Evolutionary conservation across 1,140 invertebrate genomes (phyloP), one percentile per base, ranked within the genome.

Genomic region (Drosophila teissieri): DNA sequence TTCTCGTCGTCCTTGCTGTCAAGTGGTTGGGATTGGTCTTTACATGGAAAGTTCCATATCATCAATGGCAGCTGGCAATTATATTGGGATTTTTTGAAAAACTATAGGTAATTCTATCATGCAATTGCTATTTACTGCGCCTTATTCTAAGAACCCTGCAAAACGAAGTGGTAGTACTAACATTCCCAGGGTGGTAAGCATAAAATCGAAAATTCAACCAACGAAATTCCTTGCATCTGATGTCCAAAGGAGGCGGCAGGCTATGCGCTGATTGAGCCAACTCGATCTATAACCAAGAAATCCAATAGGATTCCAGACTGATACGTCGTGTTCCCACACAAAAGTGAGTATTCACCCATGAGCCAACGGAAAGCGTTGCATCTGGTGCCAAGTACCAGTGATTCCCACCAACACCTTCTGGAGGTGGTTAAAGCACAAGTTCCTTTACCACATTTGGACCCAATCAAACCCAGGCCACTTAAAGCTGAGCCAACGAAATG

Each of bases 401-500:
- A 14, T 54, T 64, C 58, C 60, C 58, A 57, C 24, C n/a, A 24
- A 42, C 22, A 15, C 36, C n/a, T 34, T 42, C 0, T 5, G 4
- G 42, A 68, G 53, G 51, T 62, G 61, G 60, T 58, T 68, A 55
- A 68, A 48, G 15, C 39, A 17, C 8, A n/a, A n/a, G 2, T 64
- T 15, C 8, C 14, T 7, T 31, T 57, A n/a, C 19, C 15, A 58
- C 10, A 11, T 54, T 48, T 12, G 48, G 61, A 74, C 67, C 81
- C 80, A 88, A 89, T 82, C 84, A 73, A 22, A 68, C 51, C 61
- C 31, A 31, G 39, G 15, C 60, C 46, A 57, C 7, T 24, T 73
- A 62, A 44, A 48, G 6, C 60, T 73, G 74, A 54, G 44, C 84
- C 84, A 89, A 89, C 84, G 84, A 90, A 84, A 89, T 51, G 37